Conservation (phyloP, 2,888 invertebrate genomes). For the Rhingia campestris region DNA sequence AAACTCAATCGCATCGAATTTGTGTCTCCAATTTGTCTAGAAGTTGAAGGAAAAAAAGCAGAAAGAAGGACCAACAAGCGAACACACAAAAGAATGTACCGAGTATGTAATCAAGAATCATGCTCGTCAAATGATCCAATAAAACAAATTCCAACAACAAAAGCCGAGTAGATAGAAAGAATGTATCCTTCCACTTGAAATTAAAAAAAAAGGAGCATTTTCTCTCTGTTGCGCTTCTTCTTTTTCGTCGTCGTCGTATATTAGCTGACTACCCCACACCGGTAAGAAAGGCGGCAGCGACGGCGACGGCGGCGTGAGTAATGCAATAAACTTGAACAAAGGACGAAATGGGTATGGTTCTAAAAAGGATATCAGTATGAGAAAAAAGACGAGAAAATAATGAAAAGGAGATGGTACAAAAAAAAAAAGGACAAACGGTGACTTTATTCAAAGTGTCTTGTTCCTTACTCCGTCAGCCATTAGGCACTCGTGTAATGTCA, state of each 20-base stretch:
- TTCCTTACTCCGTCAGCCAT: constrained; percentile 26
- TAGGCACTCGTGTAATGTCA: constrained; percentile 45
- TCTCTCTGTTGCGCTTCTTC: constrained; percentile 65
- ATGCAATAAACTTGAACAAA: constrained; percentile 73
- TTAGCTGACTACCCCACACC: constrained; percentile 36
- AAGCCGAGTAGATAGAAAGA: constrained; percentile 22
- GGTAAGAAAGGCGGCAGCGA: constrained; percentile 28
- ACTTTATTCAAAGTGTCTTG: constrained; percentile 13
- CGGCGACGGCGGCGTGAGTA: constrained; percentile 7
- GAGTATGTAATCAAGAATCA: constrained; percentile 49
- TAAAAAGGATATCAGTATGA: constrained; percentile 59
- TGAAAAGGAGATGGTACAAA: constrained; percentile 6
- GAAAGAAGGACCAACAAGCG: constrained; percentile 30
- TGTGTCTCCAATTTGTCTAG: constrained; percentile 74
- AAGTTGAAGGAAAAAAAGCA: constrained; percentile 23
- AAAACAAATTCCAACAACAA: constrained; percentile 68
- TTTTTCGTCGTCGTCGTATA: constrained; percentile 22
- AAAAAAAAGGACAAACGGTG: constrained; percentile 23
- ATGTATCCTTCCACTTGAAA: constrained; percentile 66
- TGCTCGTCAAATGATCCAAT: constrained; percentile 67
- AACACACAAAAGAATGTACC: constrained; percentile 13
- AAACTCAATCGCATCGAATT: constrained; percentile 70
- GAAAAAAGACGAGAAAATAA: constrained; percentile 15
- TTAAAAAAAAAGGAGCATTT: constrained; percentile 66
- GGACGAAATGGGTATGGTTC: constrained; percentile 45